Evolutionary conservation across 2,113 vertebrate species (phyloP), one percentile per base, ranked within the genome.

Genomic region (Ctenomys sociabilis): DNA sequence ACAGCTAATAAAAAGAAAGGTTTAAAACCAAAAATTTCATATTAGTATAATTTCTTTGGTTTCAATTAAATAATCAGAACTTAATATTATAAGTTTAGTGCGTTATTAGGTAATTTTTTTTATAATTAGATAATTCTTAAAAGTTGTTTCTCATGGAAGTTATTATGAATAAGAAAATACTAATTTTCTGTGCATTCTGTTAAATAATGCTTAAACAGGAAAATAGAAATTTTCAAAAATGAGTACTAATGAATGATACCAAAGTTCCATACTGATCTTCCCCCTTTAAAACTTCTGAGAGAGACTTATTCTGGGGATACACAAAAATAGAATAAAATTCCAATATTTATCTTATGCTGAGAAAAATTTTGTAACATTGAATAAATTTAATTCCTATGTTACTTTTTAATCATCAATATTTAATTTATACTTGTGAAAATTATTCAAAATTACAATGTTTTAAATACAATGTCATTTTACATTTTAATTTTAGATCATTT

Each of bases 1-100:
- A n/a, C n/a, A n/a, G n/a, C n/a, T 82, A 90, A 94, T 96, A 35
- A 94, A 92, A 90, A 61, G 81, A 9, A 85, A 86, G 14, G 26
- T 78, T 92, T 83, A 94, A 94, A 95, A 88, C 8, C n/a, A 95
- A 72, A 57, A 16, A 77, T 1, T 86, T 93, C 57, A 85, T 73
- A 94, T 35, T 88, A 61, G 30, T 68, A 7, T 61, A 93, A 86
- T 96, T 70, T 85, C 17, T 87, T 94, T 94, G 63, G 19, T 77
- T 43, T 94, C 95, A 96, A 96, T 95, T 96, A 95, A 93, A 85
- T 93, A 95, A 93, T 85, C 32, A 95, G 77, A 96, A 86, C 54
- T 85, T 88, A 96, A 54, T 93, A 80, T 94, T 94, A 43, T 88
- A 85, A 93, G 22, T 94, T 88, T 8, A 87, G n/a, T 84, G 32